Conservation (phyloP, 1,140 invertebrate genomes). For the Trinorchestia longiramus region DNA sequence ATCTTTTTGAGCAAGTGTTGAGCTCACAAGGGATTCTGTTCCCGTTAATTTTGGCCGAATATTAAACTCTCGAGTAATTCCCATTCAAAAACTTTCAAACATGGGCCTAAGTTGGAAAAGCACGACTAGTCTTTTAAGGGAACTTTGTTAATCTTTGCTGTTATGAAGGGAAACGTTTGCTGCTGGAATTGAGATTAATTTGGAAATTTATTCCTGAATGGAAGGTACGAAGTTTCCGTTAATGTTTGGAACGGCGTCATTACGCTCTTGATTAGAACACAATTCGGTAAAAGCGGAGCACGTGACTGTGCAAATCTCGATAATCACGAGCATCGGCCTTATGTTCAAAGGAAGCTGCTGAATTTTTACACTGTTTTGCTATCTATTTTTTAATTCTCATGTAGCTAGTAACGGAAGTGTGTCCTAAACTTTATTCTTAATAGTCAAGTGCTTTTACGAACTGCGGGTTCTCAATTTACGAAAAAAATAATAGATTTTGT, state of each 20-base stretch:
- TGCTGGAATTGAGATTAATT: constrained; percentile 7
- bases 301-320: too few species aligned
- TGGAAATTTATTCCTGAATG: not conserved
- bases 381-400: not conserved
- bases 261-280: not conserved
- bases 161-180: constrained; percentile 21
- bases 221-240: not conserved
- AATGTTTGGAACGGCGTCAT: not conserved
- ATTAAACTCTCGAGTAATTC: constrained; percentile 32
- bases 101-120: not conserved
- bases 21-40: not conserved
- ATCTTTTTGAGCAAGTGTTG: not conserved
- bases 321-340: not conserved
- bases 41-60: constrained; percentile 10
- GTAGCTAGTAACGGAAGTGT: not conserved
- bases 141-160: constrained; percentile 12
- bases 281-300: not conserved
- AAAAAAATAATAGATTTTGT: not conserved
- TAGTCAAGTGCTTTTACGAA: not conserved
- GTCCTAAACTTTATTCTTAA: too few species aligned
- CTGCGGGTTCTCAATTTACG: not conserved
- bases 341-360: not conserved
- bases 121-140: not conserved
- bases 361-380: not conserved
- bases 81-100: constrained; percentile 14